Percentiles rank a stretch among this genome's conserved stretches.
Evolutionary conservation across 1,140 invertebrate genomes (phyloP).

Genomic region (Bombus confusus): DNA sequence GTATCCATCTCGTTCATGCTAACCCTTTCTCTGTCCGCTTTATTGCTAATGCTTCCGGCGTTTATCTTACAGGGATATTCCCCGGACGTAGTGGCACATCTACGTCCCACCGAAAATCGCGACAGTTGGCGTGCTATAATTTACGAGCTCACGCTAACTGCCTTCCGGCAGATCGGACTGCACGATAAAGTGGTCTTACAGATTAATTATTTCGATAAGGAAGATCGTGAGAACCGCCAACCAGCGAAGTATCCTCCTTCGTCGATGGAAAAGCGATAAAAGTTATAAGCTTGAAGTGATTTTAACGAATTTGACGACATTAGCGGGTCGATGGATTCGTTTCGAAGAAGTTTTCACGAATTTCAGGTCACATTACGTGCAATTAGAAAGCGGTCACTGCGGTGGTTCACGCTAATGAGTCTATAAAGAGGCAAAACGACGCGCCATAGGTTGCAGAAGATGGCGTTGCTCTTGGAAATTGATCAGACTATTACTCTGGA

Average conservation of each 20-base stretch:
- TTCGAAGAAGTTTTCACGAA: not conserved
- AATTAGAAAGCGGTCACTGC: not conserved
- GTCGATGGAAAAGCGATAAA: not conserved
- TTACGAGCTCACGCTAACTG: conserved; percentile 1
- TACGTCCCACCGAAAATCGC: not conserved
- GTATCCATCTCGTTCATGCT: not conserved
- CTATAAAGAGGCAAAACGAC: not conserved
- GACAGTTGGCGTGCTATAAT: not conserved
- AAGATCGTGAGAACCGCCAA: not conserved
- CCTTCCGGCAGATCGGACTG: not conserved
- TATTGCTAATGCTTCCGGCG: not conserved
- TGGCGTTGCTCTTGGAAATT: not conserved
- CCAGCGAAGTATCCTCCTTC: not conserved
- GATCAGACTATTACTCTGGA: not conserved
- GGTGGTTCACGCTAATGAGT: not conserved
- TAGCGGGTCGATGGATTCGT: not conserved
- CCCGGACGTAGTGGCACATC: not conserved
- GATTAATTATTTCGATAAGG: conserved; percentile 37
- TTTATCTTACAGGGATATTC: conserved; percentile 1
- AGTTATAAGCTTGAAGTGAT: not conserved
- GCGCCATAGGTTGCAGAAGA: not conserved
- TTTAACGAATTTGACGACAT: not conserved
- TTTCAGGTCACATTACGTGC: not conserved
- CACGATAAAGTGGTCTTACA: not conserved
- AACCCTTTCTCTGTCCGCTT: not conserved